Conservation (phyloP, 2,888 invertebrate genomes). For the Eucera pruinosa region DNA sequence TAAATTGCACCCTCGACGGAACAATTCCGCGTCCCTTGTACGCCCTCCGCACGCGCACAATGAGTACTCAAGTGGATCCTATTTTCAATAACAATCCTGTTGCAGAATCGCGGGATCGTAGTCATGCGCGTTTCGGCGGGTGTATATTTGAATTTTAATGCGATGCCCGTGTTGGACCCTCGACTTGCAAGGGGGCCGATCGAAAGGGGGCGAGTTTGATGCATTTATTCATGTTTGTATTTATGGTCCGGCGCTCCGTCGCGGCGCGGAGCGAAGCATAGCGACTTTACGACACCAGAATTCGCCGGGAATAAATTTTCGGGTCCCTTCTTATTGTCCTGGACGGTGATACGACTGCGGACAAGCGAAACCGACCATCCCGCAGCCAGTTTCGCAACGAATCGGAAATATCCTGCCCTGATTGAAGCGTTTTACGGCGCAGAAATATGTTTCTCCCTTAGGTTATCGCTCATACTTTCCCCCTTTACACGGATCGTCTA, state of each 20-base stretch:
- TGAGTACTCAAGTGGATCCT: not conserved
- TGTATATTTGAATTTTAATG: conserved; percentile 80
- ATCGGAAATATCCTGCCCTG: conserved; percentile 16
- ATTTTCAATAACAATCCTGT: conserved; percentile 13
- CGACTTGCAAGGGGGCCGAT: conserved; percentile 30
- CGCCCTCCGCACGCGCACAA: too few species aligned
- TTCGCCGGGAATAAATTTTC: conserved; percentile 65
- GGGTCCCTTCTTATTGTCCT: conserved; percentile 39
- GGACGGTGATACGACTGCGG: conserved; percentile 6
- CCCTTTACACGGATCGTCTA: not conserved
- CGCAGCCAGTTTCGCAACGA: conserved; percentile 19
- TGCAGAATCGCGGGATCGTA: conserved; percentile 21
- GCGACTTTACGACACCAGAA: conserved; percentile 64
- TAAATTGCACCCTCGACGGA: not conserved
- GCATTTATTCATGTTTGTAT: conserved; percentile 80
- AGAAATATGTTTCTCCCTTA: not conserved
- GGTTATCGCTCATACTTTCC: not conserved
- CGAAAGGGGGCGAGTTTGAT: conserved; percentile 67
- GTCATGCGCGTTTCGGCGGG: conserved; percentile 51
- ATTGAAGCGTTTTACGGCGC: conserved; percentile 44
- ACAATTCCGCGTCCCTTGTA: not conserved
- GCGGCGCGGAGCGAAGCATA: too few species aligned
- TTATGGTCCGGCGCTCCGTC: conserved; percentile 67
- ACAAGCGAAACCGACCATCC: not conserved
- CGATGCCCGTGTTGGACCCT: conserved; percentile 33